Evolutionary conservation across 2,888 invertebrate species (phyloP).

Genomic region (Drosophila setosimentum): DNA sequence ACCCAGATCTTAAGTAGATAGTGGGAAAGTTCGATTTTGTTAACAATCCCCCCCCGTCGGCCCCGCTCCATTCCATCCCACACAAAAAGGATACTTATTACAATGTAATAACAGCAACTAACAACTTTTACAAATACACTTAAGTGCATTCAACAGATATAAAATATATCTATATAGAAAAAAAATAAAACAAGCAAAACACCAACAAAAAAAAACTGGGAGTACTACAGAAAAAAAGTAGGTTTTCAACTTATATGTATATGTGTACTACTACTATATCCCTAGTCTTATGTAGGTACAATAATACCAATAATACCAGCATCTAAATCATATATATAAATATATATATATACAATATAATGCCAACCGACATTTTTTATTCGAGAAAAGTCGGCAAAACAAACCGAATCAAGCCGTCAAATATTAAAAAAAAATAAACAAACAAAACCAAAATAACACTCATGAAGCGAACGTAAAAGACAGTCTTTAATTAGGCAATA

Average conservation of each 20-base stretch:
- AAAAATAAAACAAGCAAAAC: slow-evolving; percentile 3
- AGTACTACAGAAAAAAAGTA: slow-evolving; percentile 58
- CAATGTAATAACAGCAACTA: slow-evolving; percentile 61
- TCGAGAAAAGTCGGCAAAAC: slow-evolving; percentile 3
- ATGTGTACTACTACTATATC: slow-evolving; percentile 44
- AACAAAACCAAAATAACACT: slow-evolving; percentile 48
- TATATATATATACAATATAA: slow-evolving; percentile 4
- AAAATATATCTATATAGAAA: not conserved
- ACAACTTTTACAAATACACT: slow-evolving; percentile 38
- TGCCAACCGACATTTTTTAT: slow-evolving; percentile 6
- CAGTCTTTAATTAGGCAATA: slow-evolving; percentile 57
- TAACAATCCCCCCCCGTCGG: slow-evolving; percentile 32
- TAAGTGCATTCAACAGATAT: slow-evolving; percentile 38
- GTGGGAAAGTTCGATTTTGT: slow-evolving; percentile 52
- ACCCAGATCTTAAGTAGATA: slow-evolving; percentile 40
- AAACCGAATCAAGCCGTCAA: slow-evolving; percentile 4
- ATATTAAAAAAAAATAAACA: slow-evolving; percentile 11
- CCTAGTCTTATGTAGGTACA: slow-evolving; percentile 70
- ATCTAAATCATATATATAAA: slow-evolving; percentile 6
- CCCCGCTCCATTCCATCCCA: not conserved
- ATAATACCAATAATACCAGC: slow-evolving; percentile 42
- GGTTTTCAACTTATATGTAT: slow-evolving; percentile 67
- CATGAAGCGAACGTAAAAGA: slow-evolving; percentile 56
- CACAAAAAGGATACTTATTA: slow-evolving; percentile 56
- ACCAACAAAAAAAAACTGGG: slow-evolving; percentile 10